Percentiles rank a stretch among this genome's conserved stretches.
These are phyloP conservation scores for Metopolophium dirhodum DNA, from an alignment of 1,140 invertebrate genomes.

Conservation along the genomic window DNA sequence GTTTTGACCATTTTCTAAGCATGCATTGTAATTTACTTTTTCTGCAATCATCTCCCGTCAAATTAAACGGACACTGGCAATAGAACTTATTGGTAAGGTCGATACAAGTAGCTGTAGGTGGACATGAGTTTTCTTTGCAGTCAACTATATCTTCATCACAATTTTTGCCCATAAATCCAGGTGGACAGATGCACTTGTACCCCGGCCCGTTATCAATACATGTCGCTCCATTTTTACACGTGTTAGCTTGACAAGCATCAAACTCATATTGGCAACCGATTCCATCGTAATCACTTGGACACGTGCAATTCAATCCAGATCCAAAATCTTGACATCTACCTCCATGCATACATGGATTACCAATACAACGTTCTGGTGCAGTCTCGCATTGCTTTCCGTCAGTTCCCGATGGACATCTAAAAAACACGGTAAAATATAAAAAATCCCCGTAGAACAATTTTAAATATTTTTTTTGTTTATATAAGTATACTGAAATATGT, in stretches of 20 bases:
- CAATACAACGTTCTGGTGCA: constrained; percentile 93
- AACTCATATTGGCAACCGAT: constrained; percentile 94
- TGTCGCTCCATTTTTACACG: constrained; percentile 91
- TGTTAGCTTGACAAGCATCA: constrained; percentile 84
- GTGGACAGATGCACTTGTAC: constrained; percentile 85
- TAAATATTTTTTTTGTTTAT: neutral
- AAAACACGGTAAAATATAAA: neutral
- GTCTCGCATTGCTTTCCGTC: constrained; percentile 95
- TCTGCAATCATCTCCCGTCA: constrained; percentile 94
- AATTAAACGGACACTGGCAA: constrained; percentile 94
- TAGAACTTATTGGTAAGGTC: constrained; percentile 92
- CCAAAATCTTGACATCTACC: constrained; percentile 94
- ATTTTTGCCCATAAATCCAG: constrained; percentile 82
- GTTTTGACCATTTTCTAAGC: constrained; percentile 12
- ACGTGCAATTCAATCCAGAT: constrained; percentile 92
- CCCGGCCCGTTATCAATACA: constrained; percentile 84
- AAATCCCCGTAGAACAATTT: neutral
- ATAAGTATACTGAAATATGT: neutral
- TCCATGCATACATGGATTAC: constrained; percentile 94
- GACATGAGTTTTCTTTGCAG: constrained; percentile 92
- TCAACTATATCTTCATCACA: constrained; percentile 93
- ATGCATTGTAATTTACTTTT: constrained; percentile 73
- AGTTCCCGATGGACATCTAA: constrained; percentile 87
- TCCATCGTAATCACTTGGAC: constrained; percentile 82
- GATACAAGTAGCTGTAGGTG: constrained; percentile 91